Evolutionary conservation across 2,113 vertebrate genomes (phyloP).

Genomic region (Sebastes schlegelii): DNA sequence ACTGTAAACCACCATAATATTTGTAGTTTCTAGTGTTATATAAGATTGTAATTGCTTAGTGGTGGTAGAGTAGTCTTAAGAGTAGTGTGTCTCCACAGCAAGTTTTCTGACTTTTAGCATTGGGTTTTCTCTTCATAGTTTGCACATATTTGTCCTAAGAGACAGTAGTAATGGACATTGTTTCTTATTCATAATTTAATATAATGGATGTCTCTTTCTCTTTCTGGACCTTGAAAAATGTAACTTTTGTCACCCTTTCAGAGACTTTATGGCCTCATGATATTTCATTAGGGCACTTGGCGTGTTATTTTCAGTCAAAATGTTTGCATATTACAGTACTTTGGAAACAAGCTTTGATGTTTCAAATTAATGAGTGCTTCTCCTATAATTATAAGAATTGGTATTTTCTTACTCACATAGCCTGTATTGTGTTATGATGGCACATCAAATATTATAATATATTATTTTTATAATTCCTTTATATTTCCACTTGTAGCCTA

Average conservation of each 20-base stretch:
- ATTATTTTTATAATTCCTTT: not conserved
- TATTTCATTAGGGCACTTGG: too few relatives aligned
- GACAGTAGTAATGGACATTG: not conserved
- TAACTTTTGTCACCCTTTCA: not conserved
- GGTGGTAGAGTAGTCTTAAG: not conserved
- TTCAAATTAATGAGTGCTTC: not conserved
- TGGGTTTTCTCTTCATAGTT: not conserved
- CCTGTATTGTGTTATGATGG: not conserved
- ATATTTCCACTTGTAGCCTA: not conserved
- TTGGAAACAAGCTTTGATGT: not conserved
- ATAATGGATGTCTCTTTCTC: not conserved
- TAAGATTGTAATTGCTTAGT: not conserved
- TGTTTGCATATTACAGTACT: not conserved
- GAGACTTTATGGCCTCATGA: not conserved
- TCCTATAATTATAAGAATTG: not conserved
- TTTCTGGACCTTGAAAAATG: not conserved
- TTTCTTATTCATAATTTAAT: not conserved
- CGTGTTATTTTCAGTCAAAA: not conserved
- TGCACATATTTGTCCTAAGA: not conserved
- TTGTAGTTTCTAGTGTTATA: not conserved
- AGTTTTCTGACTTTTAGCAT: not conserved
- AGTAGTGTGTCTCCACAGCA: not conserved
- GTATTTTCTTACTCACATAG: too few relatives aligned
- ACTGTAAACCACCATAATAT: not conserved
- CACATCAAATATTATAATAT: not conserved